Evolutionary conservation across 2,797 vertebrate genomes (phyloP).

Genomic region (Acanthopagrus latus): DNA sequence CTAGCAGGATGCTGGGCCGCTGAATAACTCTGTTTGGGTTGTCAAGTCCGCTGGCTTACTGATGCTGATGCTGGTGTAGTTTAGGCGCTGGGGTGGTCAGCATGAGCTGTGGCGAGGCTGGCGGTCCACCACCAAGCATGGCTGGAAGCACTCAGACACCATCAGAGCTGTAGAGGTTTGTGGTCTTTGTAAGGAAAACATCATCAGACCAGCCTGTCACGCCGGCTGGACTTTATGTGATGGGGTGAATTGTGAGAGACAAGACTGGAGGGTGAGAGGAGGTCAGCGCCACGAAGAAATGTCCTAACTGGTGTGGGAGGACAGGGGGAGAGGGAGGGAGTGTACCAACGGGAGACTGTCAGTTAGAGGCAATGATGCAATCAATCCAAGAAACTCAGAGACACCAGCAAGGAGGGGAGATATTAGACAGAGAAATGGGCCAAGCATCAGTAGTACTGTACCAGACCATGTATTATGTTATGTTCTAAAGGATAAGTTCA

Average conservation of each 20-base stretch:
- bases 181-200: conserved; percentile 26
- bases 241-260: conserved; percentile 68
- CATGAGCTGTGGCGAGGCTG: conserved; percentile 53
- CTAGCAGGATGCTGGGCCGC: conserved; percentile 64
- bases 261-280: conserved; percentile 63
- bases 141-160: conserved; percentile 55
- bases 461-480: neutral
- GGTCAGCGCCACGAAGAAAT: conserved; percentile 63
- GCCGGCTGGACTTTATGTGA: conserved; percentile 66
- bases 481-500: no score
- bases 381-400: conserved; percentile 46
- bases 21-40: conserved; percentile 77
- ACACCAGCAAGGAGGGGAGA: conserved; percentile 29
- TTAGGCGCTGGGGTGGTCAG: conserved; percentile 53
- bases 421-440: conserved; percentile 21
- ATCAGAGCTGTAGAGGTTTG: conserved; percentile 40
- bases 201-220: conserved; percentile 68
- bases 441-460: neutral
- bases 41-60: conserved; percentile 71
- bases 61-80: conserved; percentile 39
- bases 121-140: conserved; percentile 51
- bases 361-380: conserved; percentile 68
- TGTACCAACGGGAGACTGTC: conserved; percentile 70
- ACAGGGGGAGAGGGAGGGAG: conserved; percentile 25
- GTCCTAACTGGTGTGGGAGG: conserved; percentile 49